Evolutionary conservation across 2,888 invertebrate genomes (phyloP).

Genomic region (Pandemis heparana): DNA sequence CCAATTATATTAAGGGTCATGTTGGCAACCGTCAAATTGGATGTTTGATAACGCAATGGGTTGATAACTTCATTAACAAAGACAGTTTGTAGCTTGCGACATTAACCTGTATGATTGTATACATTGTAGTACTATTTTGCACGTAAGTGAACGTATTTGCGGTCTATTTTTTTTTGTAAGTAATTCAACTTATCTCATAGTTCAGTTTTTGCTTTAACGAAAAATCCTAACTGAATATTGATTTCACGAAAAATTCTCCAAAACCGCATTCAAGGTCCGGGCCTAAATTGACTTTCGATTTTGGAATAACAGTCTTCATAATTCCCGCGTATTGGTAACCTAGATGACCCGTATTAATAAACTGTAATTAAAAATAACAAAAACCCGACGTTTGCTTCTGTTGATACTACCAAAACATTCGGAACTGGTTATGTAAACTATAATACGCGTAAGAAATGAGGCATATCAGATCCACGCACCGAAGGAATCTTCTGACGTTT

Average conservation of each 20-base stretch:
- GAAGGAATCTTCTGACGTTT: conserved; percentile 4
- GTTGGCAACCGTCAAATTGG: conserved; percentile 28
- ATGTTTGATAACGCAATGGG: conserved; percentile 24
- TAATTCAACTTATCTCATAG: neutral
- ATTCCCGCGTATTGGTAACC: too few relatives aligned
- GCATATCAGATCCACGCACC: conserved; percentile 21
- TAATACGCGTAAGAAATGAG: conserved; percentile 14
- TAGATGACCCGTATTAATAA: too few relatives aligned
- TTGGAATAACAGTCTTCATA: too few relatives aligned
- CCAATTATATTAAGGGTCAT: conserved; percentile 32
- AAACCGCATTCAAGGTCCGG: too few relatives aligned
- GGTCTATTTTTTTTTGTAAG: neutral
- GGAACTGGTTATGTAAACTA: neutral
- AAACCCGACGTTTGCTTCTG: neutral
- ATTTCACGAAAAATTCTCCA: too few relatives aligned
- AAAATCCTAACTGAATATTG: too few relatives aligned
- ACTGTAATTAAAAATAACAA: too few relatives aligned
- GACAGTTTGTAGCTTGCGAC: conserved; percentile 12
- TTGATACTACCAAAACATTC: too few relatives aligned
- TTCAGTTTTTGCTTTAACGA: too few relatives aligned
- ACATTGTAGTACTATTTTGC: neutral
- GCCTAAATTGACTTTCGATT: too few relatives aligned
- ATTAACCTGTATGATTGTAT: conserved; percentile 7
- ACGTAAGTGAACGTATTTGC: neutral
- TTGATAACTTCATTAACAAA: conserved; percentile 36